Conservation (phyloP, 2,888 invertebrate genomes). For the Beris morrisii region DNA sequence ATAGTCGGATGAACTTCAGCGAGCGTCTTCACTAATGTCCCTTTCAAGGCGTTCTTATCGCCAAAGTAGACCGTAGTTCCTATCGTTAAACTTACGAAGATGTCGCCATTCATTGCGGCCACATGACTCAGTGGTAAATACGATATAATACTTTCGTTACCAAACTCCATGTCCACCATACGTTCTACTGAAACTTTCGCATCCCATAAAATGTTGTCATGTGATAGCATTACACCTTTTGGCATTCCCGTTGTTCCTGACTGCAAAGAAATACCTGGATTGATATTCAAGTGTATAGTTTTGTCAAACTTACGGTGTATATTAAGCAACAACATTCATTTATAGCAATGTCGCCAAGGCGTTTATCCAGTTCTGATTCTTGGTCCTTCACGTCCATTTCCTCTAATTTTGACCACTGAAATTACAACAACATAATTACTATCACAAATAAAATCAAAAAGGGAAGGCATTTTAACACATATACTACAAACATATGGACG, state of each 20-base stretch:
- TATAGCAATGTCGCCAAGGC: slow-evolving; percentile 67
- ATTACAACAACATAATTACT: slow-evolving; percentile 35
- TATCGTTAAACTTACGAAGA: slow-evolving; percentile 65
- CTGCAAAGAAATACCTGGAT: slow-evolving; percentile 53
- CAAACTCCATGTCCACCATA: slow-evolving; percentile 58
- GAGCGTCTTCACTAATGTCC: slow-evolving; percentile 72
- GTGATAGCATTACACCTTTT: slow-evolving; percentile 90
- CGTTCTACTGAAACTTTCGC: slow-evolving; percentile 59
- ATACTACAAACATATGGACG: too few species aligned
- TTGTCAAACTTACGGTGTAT: slow-evolving; percentile 68
- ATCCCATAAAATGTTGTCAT: slow-evolving; percentile 79
- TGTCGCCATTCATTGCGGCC: slow-evolving; percentile 78
- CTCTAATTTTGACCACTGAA: slow-evolving; percentile 73
- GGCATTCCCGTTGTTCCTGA: slow-evolving; percentile 87
- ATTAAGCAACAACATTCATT: slow-evolving; percentile 85
- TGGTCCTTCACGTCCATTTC: slow-evolving; percentile 67
- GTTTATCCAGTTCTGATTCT: slow-evolving; percentile 64
- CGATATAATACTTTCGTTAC: slow-evolving; percentile 67
- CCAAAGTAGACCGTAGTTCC: slow-evolving; percentile 78
- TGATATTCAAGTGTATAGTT: background rate
- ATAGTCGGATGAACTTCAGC: slow-evolving; percentile 75
- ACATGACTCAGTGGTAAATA: slow-evolving; percentile 88
- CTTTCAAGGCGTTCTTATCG: slow-evolving; percentile 84
- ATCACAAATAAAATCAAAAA: background rate
- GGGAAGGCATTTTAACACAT: too few species aligned